Percentiles rank a stretch among this genome's conserved stretches.
phyloP scores from a whole-genome alignment of 2,797 vertebrate genomes.

The Sebastiscus tertius region DNA sequence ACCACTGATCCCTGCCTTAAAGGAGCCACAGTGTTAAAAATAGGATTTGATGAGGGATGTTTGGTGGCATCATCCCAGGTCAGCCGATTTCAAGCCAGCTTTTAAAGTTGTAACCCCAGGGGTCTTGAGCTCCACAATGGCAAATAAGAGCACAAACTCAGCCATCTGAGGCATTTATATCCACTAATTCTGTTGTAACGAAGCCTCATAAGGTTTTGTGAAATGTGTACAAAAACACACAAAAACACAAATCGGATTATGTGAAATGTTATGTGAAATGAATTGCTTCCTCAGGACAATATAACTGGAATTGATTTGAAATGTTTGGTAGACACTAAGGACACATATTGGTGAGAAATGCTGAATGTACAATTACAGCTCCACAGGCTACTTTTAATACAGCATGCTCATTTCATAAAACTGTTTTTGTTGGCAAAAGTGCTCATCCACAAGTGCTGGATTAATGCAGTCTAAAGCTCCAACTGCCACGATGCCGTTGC shows the following conservation, averaged over 20 bases:
- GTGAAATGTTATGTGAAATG: background rate
- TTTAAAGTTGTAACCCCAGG: slow-evolving; percentile 9
- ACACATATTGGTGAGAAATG: background rate
- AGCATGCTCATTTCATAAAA: background rate
- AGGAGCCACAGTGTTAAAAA: slow-evolving; percentile 22
- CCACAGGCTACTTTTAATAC: background rate
- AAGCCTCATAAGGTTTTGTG: background rate
- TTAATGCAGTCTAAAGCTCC: background rate
- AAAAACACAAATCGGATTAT: background rate
- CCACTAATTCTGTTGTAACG: background rate
- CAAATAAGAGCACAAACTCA: background rate
- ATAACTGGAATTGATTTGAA: background rate
- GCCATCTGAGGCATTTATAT: background rate
- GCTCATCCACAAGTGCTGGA: background rate
- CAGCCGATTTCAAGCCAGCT: slow-evolving; percentile 33
- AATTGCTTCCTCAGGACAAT: slow-evolving; percentile 6
- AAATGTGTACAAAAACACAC: background rate
- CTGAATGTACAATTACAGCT: background rate
- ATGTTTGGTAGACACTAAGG: background rate
- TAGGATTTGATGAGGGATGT: slow-evolving; percentile 34
- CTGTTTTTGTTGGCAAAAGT: background rate
- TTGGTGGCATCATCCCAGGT: slow-evolving; percentile 26
- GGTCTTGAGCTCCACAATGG: background rate
- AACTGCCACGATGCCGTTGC: background rate
- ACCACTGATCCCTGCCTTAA: slow-evolving; percentile 32